phyloP scores from a whole-genome alignment of 2,113 vertebrate species.

The Panthera leo region DNA sequence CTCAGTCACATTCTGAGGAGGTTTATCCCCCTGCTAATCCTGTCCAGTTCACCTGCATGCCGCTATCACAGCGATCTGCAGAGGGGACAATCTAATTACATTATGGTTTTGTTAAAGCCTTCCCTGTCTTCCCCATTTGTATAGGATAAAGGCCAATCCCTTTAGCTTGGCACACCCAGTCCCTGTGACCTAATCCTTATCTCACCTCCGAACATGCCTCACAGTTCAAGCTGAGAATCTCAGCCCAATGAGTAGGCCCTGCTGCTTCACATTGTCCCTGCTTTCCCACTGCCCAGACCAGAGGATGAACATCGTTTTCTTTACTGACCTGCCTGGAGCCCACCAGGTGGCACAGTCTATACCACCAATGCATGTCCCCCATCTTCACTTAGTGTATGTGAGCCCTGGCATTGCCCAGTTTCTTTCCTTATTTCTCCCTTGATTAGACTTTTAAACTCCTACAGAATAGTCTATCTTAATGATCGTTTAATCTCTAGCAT shows the following conservation, averaged over 20 bases:
- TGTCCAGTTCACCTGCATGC: background rate
- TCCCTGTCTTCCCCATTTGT: background rate
- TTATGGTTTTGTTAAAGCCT: background rate
- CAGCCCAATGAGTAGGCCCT: background rate
- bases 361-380: background rate
- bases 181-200: background rate
- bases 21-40: background rate
- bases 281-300: background rate
- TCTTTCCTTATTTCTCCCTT: background rate
- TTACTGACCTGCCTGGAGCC: background rate
- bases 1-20: background rate
- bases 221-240: background rate
- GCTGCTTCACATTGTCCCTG: background rate
- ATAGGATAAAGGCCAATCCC: background rate
- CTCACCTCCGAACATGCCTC: background rate
- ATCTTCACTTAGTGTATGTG: background rate
- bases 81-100: background rate
- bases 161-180: background rate
- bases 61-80: background rate
- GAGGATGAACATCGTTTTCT: background rate
- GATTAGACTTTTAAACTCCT: slow-evolving; percentile 29
- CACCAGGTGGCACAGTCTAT: slow-evolving; percentile 40
- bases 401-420: background rate
- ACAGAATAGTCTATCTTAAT: background rate
- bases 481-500: background rate